Conservation (phyloP, 1,140 invertebrate genomes). For the Cyclina sinensis region DNA sequence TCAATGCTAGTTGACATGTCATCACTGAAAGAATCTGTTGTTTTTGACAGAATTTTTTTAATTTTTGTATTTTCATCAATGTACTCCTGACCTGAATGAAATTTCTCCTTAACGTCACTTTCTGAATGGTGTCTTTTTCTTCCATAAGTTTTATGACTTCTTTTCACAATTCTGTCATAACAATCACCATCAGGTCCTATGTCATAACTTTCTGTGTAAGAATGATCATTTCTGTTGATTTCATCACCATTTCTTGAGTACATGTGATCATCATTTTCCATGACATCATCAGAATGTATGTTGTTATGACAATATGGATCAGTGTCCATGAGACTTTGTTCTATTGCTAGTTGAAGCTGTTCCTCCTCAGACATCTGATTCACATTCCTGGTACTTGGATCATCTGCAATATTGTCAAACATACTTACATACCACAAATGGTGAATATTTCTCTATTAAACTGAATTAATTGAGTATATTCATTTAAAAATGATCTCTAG, state of each 20-base stretch:
- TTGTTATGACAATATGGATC: slow-evolving; percentile 47
- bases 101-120: not conserved
- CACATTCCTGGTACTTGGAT: slow-evolving; percentile 13
- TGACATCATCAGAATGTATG: slow-evolving; percentile 52
- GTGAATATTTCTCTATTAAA: too few species aligned
- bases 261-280: slow-evolving; percentile 34
- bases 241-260: slow-evolving; percentile 46
- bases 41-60: not conserved
- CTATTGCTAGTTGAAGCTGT: slow-evolving; percentile 49
- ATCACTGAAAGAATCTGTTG: not conserved
- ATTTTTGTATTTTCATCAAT: not conserved
- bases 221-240: not conserved
- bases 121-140: not conserved
- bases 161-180: not conserved
- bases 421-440: too few species aligned
- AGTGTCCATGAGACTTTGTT: slow-evolving; percentile 59
- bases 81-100: not conserved
- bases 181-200: slow-evolving; percentile 14
- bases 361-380: slow-evolving; percentile 57
- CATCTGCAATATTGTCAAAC: not conserved
- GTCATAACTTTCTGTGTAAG: slow-evolving; percentile 25
- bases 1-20: not conserved
- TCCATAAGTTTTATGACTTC: not conserved
- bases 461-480: too few species aligned
- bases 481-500: too few species aligned